These are phyloP conservation scores for Onychostoma macrolepis DNA, from an alignment of 2,113 vertebrate species.

Conservation along the genomic window DNA sequence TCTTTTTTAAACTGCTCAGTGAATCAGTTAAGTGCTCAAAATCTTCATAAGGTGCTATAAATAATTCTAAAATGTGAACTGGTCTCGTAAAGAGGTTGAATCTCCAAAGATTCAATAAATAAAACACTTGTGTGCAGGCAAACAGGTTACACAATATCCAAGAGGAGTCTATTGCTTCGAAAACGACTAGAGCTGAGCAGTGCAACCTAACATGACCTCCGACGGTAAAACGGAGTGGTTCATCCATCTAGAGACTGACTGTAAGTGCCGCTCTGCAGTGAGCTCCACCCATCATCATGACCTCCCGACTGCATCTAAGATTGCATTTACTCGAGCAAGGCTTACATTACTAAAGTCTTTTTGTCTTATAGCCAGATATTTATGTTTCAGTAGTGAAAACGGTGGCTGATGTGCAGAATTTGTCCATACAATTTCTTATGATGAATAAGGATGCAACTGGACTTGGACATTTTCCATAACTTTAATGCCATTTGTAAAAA, in stretches of 20 bases:
- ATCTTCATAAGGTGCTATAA: neutral
- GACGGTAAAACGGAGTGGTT: neutral
- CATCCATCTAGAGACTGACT: slow-evolving; percentile 19
- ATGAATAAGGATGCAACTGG: neutral
- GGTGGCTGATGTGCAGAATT: neutral
- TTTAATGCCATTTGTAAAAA: neutral
- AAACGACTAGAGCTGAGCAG: neutral
- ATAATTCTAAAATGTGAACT: neutral
- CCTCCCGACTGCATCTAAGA: neutral
- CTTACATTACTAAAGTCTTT: neutral
- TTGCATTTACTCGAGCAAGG: slow-evolving; percentile 3
- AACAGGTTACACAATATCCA: neutral
- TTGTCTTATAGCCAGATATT: neutral
- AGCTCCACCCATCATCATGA: slow-evolving; percentile 31
- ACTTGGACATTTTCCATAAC: neutral
- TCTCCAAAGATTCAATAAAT: neutral
- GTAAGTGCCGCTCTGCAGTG: slow-evolving; percentile 6
- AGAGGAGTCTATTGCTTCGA: neutral
- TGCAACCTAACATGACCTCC: slow-evolving; percentile 8
- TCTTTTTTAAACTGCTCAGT: neutral
- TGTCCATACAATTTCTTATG: neutral
- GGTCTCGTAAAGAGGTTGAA: neutral
- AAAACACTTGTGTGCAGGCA: neutral
- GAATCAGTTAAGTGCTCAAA: neutral
- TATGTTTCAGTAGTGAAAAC: neutral